Conservation (phyloP, 2,113 vertebrate genomes). For the Pelodiscus sinensis region DNA sequence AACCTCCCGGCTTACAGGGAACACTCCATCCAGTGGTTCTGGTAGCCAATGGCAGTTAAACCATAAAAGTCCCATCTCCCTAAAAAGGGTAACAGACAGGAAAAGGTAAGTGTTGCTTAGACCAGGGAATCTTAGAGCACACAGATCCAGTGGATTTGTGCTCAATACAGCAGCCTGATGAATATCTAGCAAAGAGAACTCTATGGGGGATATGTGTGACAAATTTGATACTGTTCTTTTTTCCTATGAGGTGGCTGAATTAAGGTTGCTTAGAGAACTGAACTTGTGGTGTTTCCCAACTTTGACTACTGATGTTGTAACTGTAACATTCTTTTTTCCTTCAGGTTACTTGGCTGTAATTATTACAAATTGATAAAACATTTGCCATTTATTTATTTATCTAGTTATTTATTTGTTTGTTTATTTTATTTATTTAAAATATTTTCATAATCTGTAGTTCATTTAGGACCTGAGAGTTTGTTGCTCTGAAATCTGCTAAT, state of each 20-base stretch:
- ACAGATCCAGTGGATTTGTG: not conserved
- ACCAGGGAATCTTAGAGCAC: not conserved
- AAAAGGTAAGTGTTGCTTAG: not conserved
- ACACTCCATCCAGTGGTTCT: not conserved
- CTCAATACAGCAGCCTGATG: not conserved
- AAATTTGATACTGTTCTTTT: not conserved
- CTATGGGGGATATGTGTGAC: not conserved
- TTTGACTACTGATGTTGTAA: not conserved
- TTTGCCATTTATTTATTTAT: not conserved
- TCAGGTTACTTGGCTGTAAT: not conserved
- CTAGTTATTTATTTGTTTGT: no score
- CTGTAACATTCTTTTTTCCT: not conserved
- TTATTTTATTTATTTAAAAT: no score
- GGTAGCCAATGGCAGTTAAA: not conserved
- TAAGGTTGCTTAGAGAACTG: not conserved
- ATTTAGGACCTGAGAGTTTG: not conserved
- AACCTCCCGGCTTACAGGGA: no score
- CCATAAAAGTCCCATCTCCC: not conserved
- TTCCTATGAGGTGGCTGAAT: not conserved
- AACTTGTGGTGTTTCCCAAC: not conserved
- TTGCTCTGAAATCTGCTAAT: slow-evolving; percentile 1
- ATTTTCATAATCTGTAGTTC: not conserved
- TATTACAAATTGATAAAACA: not conserved
- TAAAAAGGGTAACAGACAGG: not conserved
- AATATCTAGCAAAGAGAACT: not conserved